These are phyloP conservation scores for Margaritifera margaritifera DNA, from an alignment of 2,888 invertebrate genomes.

Conservation along the genomic window DNA sequence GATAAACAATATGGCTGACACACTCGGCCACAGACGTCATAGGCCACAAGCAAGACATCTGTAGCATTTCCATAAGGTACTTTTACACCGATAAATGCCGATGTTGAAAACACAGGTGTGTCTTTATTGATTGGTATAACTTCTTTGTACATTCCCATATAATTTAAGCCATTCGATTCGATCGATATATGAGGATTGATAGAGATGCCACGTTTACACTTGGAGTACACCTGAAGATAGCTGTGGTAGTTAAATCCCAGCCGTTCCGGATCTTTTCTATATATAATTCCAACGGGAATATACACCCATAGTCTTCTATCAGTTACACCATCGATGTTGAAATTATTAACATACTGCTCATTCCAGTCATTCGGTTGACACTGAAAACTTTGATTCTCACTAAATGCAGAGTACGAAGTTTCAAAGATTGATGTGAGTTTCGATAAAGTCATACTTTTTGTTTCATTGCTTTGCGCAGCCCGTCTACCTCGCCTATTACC, in stretches of 20 bases:
- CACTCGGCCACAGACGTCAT: constrained; percentile 59
- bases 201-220: constrained; percentile 16
- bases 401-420: constrained; percentile 3
- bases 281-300: constrained; percentile 38
- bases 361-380: constrained; percentile 23
- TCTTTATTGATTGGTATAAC: constrained; percentile 32
- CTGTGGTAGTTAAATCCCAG: constrained; percentile 14
- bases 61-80: constrained; percentile 36
- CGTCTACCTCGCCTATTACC: too few species aligned
- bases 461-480: too few species aligned
- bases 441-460: too few species aligned
- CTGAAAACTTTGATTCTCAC: constrained; percentile 11
- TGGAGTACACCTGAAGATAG: constrained; percentile 16
- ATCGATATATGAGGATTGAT: constrained; percentile 39
- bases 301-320: constrained; percentile 41
- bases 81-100: constrained; percentile 52
- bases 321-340: constrained; percentile 32
- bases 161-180: constrained; percentile 58
- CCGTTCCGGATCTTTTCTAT: constrained; percentile 23
- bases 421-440: neutral
- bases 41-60: constrained; percentile 52
- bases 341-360: constrained; percentile 30
- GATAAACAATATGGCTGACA: constrained; percentile 55
- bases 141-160: constrained; percentile 56
- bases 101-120: constrained; percentile 41